phyloP scores from a whole-genome alignment of 1,140 invertebrate genomes.

The Magallana gigas region DNA sequence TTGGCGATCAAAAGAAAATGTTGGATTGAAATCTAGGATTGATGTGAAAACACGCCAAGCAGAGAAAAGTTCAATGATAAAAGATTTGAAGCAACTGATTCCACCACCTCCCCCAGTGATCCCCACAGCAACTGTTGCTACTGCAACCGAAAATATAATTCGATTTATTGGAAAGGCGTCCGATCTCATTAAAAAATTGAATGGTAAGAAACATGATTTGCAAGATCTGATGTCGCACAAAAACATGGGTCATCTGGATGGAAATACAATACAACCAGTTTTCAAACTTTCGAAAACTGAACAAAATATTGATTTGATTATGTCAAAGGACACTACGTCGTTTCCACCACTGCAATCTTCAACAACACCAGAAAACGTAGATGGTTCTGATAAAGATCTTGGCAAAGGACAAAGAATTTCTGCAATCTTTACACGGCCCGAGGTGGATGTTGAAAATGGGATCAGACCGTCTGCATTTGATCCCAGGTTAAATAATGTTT shows the following conservation, averaged over 20 bases:
- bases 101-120: background rate
- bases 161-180: conserved; percentile 14
- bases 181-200: background rate
- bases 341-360: too few species aligned
- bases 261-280: background rate
- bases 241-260: background rate
- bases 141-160: background rate
- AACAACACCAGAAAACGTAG: background rate
- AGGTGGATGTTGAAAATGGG: background rate
- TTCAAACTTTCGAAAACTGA: too few species aligned
- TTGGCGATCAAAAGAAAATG: too few species aligned
- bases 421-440: background rate
- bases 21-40: too few species aligned
- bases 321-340: too few species aligned
- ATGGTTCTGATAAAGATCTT: background rate
- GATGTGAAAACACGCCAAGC: too few species aligned
- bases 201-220: background rate
- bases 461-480: conserved; percentile 15
- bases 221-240: background rate
- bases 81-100: too few species aligned
- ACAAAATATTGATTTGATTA: too few species aligned
- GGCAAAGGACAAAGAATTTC: background rate
- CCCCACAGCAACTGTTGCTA: background rate
- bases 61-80: too few species aligned
- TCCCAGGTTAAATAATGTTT: background rate